These are phyloP conservation scores for Lobophora halterata DNA, from an alignment of 2,888 invertebrate species.

Conservation along the genomic window DNA sequence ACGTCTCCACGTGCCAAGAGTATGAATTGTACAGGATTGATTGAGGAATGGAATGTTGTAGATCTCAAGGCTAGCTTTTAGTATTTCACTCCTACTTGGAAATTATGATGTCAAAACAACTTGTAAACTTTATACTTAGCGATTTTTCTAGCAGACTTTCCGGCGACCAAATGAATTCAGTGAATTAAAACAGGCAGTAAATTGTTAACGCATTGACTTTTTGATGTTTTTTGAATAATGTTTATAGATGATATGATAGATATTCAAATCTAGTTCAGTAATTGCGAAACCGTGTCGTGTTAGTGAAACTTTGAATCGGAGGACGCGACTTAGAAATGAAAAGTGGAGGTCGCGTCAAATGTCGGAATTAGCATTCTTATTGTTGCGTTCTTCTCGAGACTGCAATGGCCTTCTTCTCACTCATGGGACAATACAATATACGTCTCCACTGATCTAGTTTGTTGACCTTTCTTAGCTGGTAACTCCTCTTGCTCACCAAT, in stretches of 20 bases:
- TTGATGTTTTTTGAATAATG: slow-evolving; percentile 32
- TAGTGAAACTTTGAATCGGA: slow-evolving; percentile 47
- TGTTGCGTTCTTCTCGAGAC: slow-evolving; percentile 32
- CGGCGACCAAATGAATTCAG: slow-evolving; percentile 24
- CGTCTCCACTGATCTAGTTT: slow-evolving; percentile 26
- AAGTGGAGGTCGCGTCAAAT: slow-evolving; percentile 59
- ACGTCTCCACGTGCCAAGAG: slow-evolving; percentile 59
- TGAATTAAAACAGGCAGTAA: slow-evolving; percentile 21
- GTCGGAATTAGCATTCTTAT: slow-evolving; percentile 63
- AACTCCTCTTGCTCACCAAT: slow-evolving; percentile 20
- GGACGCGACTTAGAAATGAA: slow-evolving; percentile 48
- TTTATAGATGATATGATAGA: slow-evolving; percentile 38
- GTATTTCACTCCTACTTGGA: slow-evolving; percentile 54
- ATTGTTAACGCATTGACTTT: slow-evolving; percentile 28
- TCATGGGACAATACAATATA: slow-evolving; percentile 21
- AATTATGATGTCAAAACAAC: slow-evolving; percentile 33
- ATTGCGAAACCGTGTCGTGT: slow-evolving; percentile 51
- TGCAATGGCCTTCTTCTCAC: slow-evolving; percentile 27
- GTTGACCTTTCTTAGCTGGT: slow-evolving; percentile 21
- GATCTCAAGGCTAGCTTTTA: slow-evolving; percentile 59
- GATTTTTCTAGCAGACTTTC: slow-evolving; percentile 31
- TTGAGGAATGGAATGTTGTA: slow-evolving; percentile 58
- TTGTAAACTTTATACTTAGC: slow-evolving; percentile 15
- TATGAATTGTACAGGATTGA: slow-evolving; percentile 37
- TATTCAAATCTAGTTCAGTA: slow-evolving; percentile 45